phyloP scores from a whole-genome alignment of 2,113 vertebrate genomes.

The Oncorhynchus keta region DNA sequence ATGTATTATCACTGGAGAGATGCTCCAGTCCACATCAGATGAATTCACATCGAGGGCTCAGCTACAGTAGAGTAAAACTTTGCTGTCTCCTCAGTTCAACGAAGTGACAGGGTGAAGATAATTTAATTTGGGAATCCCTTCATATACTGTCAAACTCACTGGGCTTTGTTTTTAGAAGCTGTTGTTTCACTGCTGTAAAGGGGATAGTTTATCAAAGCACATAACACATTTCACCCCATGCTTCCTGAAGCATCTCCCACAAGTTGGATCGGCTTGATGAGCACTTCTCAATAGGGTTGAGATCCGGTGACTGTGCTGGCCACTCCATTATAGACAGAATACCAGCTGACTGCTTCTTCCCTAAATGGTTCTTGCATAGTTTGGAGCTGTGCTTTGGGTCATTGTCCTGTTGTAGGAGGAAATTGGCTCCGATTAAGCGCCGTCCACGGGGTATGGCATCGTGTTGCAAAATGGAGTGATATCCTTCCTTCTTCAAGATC shows the following conservation, averaged over 20 bases:
- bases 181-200: constrained; percentile 53
- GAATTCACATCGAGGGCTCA: not conserved
- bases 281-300: no score
- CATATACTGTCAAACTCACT: constrained; percentile 36
- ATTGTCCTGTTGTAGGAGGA: no score
- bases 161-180: constrained; percentile 63
- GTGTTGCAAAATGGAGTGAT: no score
- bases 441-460: no score
- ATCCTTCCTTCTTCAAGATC: no score
- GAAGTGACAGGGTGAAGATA: constrained; percentile 5
- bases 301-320: no score
- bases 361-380: no score
- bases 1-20: constrained; percentile 59
- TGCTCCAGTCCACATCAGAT: constrained; percentile 4
- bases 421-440: no score
- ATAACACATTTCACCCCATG: not conserved
- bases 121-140: constrained; percentile 8
- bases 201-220: constrained; percentile 30
- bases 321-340: no score
- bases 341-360: no score
- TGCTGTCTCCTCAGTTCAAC: not conserved
- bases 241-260: not conserved
- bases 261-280: no score
- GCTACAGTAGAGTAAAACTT: not conserved
- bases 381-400: no score